Evolutionary conservation across 2,888 invertebrate genomes (phyloP).

Genomic region (Pyrgus malvae): DNA sequence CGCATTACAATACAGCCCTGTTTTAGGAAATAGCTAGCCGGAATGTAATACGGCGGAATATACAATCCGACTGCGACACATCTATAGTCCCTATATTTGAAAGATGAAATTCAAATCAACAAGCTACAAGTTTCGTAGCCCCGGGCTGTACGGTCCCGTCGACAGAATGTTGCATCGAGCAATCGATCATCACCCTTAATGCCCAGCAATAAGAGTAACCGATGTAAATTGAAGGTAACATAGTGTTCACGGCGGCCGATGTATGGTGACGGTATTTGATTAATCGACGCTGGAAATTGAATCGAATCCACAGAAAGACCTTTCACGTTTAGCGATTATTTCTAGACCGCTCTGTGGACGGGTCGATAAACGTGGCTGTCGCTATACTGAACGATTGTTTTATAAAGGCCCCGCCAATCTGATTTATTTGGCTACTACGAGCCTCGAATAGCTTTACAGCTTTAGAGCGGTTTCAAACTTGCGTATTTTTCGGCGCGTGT

Average conservation of each 20-base stretch:
- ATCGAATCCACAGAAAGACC: constrained; percentile 16
- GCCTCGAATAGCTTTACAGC: no score
- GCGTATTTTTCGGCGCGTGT: no score
- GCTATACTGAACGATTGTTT: background rate
- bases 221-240: constrained; percentile 41
- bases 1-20: no score
- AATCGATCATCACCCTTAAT: constrained; percentile 57
- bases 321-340: constrained; percentile 18
- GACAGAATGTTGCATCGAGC: constrained; percentile 37
- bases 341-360: background rate
- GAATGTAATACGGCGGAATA: no score
- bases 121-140: constrained; percentile 9
- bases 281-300: constrained; percentile 41
- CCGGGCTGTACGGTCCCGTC: background rate
- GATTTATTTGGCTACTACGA: background rate
- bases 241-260: constrained; percentile 30
- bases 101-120: no score
- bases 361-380: background rate
- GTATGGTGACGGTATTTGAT: constrained; percentile 53
- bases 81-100: no score
- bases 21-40: no score
- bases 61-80: no score
- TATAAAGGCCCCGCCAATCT: background rate
- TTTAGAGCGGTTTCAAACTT: no score
- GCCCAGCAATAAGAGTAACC: constrained; percentile 52